phyloP scores from a whole-genome alignment of 2,888 invertebrate species.

The Acheta domesticus region DNA sequence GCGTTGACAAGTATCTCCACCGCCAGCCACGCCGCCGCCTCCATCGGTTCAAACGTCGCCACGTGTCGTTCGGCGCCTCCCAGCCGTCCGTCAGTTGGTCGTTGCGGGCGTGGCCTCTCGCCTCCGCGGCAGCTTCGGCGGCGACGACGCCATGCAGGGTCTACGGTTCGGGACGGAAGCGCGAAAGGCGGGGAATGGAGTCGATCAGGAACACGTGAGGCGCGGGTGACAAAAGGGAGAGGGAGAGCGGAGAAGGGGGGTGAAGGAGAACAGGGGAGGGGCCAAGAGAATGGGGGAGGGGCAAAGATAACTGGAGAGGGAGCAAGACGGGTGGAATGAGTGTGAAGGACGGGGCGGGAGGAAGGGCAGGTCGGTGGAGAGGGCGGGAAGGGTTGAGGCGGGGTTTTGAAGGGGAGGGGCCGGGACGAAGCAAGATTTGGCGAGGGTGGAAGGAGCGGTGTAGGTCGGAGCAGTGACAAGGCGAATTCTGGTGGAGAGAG shows the following conservation, averaged over 20 bases:
- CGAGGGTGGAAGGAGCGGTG: slow-evolving; percentile 40
- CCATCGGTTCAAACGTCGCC: too few species aligned
- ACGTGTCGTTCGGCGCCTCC: too few species aligned
- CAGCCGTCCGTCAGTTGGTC: too few species aligned
- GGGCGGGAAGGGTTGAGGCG: slow-evolving; percentile 40
- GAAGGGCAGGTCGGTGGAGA: slow-evolving; percentile 39
- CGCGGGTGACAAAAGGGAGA: background rate
- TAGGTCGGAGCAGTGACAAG: slow-evolving; percentile 36
- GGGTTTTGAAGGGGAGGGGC: slow-evolving; percentile 35
- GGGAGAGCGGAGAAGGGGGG: background rate
- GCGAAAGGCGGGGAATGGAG: background rate
- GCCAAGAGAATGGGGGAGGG: slow-evolving; percentile 27
- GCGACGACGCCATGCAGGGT: too few species aligned
- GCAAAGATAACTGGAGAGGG: slow-evolving; percentile 23
- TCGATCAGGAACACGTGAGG: background rate
- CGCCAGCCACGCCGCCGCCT: too few species aligned
- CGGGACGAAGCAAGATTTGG: slow-evolving; percentile 37
- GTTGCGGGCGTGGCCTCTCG: too few species aligned
- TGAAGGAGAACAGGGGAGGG: slow-evolving; percentile 30
- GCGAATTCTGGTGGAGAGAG: slow-evolving; percentile 38
- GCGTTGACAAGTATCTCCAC: too few species aligned
- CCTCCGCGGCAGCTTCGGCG: too few species aligned
- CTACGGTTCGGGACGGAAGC: background rate
- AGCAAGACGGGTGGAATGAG: slow-evolving; percentile 23
- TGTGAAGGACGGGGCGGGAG: slow-evolving; percentile 38